phyloP scores from a whole-genome alignment of 2,797 vertebrate genomes.

The Psittacula derbiana region DNA sequence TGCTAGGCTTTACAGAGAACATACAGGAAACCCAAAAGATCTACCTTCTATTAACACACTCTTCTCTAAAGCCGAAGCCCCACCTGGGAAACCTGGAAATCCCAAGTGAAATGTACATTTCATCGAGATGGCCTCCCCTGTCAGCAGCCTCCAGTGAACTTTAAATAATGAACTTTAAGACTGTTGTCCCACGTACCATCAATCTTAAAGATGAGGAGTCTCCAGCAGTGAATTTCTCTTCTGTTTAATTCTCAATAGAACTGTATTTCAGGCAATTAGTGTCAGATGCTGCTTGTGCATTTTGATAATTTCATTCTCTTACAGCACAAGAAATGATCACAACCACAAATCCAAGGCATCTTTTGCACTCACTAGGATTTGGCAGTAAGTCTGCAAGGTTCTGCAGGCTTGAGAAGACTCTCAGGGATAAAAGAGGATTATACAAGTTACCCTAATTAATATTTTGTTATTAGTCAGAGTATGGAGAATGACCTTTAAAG shows the following conservation, averaged over 20 bases:
- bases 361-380: background rate
- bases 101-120: constrained; percentile 2
- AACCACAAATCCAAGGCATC: background rate
- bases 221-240: constrained; percentile 36
- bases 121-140: background rate
- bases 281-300: constrained; percentile 32
- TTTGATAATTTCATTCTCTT: constrained; percentile 56
- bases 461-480: constrained; percentile 6
- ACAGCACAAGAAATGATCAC: constrained; percentile 19
- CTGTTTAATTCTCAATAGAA: constrained; percentile 44
- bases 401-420: background rate
- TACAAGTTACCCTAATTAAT: constrained; percentile 30
- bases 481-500: background rate
- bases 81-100: background rate
- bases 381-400: background rate
- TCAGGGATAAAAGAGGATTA: constrained; percentile 3
- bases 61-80: background rate
- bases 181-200: constrained; percentile 5
- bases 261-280: constrained; percentile 48
- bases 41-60: background rate
- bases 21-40: background rate
- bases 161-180: constrained; percentile 48
- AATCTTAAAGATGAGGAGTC: constrained; percentile 9
- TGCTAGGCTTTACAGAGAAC: background rate
- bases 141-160: constrained; percentile 46